Percentiles rank a stretch among this genome's conserved stretches.
Evolutionary conservation across 1,140 invertebrate species (phyloP).

Genomic region (Pseudomyrmex cubaensis): DNA sequence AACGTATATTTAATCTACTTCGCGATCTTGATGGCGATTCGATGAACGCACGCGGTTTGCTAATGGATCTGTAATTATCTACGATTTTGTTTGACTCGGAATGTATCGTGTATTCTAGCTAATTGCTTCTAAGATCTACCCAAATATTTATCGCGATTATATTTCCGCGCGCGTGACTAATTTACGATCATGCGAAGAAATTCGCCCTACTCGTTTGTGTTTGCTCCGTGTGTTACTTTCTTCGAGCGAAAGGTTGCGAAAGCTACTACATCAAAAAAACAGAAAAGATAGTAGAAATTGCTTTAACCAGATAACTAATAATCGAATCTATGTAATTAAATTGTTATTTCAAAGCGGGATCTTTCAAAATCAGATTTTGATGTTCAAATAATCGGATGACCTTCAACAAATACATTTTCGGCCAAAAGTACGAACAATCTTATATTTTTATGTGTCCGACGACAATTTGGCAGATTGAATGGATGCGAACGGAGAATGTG

Average conservation of each 20-base stretch:
- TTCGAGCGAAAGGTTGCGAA: too few relatives aligned
- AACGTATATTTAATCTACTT: neutral
- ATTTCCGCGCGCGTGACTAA: conserved; percentile 2
- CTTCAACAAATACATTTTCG: too few relatives aligned
- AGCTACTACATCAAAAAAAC: too few relatives aligned
- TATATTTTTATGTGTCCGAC: conserved; percentile 23
- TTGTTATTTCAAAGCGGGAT: too few relatives aligned
- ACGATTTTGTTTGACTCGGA: neutral
- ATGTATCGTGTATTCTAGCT: neutral
- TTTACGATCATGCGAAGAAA: neutral
- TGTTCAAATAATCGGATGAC: too few relatives aligned
- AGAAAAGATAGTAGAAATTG: too few relatives aligned
- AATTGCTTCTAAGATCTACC: conserved; percentile 20
- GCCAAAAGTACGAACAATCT: too few relatives aligned
- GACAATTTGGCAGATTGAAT: conserved; percentile 73
- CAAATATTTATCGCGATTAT: conserved; percentile 32
- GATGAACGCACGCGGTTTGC: neutral
- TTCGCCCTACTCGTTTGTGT: neutral
- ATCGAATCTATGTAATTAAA: too few relatives aligned
- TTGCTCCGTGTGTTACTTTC: neutral
- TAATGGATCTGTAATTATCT: conserved; percentile 28
- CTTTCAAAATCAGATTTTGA: too few relatives aligned
- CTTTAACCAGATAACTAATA: too few relatives aligned
- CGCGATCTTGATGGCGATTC: neutral
- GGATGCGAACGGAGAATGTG: conserved; percentile 69